Base-by-base conservation (phyloP, 2,888 invertebrate species). In the Julus scandinavius region DNA sequence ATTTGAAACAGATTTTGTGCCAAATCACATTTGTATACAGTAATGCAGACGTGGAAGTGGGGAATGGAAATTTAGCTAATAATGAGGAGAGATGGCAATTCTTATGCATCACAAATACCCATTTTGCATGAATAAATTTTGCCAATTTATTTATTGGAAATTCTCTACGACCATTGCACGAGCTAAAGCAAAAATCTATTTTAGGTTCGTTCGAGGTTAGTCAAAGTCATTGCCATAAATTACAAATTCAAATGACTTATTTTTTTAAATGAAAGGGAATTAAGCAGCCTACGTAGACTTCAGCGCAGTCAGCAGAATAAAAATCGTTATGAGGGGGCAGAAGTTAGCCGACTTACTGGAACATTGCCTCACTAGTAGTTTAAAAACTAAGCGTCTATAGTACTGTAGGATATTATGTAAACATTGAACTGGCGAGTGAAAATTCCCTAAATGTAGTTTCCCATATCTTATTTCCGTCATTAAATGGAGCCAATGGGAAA, bases 91-190 rank as follows among this genome's bases (percentile, higher is more conserved):
- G 38, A 29, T 29, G 38, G 80, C 80, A 80, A 80, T 80, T 80
- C 80, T 80, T 13, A 38, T 80, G 80, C 80, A 38, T 29, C 80
- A 80, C 80, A 38, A 80, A 80, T 80, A 80, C 80, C 11, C 80
- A 80, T 80, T 80, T 80, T 29, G 80, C 13, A 38, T 11, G 80
- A 72, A 72, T 72, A 72, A 72, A 72, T 72, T 72, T 20, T 6
- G 20, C 72, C 20, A 72, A 72, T 72, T 72, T 72, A 72, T 72
- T 72, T 72, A 72, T 72, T 72, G 72, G 72, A 72, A 72, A 72
- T 72, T 72, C 72, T 29, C 29, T 11, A 7, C 72, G 11, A 1
- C 72, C 13, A 38, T 11, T 20, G 29, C 72, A 29, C 29, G 29
- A 29, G 38, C 80, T 9, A 72, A 29, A n/a, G 29, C 80, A 13